These are phyloP conservation scores for Austrolebias charrua DNA, from an alignment of 2,797 vertebrate genomes.

Conservation along the genomic window DNA sequence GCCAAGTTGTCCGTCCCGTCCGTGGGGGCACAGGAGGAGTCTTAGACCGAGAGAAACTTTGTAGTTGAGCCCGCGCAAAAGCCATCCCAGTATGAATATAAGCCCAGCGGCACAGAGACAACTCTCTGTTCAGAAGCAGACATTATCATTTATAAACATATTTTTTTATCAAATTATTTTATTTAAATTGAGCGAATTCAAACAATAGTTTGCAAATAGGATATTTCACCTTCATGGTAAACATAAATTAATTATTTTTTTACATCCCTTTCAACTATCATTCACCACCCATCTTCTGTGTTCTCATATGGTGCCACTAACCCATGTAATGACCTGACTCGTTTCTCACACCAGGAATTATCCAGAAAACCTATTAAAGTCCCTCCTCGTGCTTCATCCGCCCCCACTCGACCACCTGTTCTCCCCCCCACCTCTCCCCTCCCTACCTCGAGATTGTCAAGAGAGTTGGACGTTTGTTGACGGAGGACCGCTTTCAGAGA, in stretches of 20 bases:
- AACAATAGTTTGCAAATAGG: slow-evolving; percentile 79
- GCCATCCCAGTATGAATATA: slow-evolving; percentile 33
- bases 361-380: slow-evolving; percentile 93
- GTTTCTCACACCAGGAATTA: slow-evolving; percentile 97
- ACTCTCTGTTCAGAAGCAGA: slow-evolving; percentile 62
- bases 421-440: slow-evolving; percentile 2
- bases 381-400: slow-evolving; percentile 58
- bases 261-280: slow-evolving; percentile 24
- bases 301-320: slow-evolving; percentile 65
- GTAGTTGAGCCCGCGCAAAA: slow-evolving; percentile 31
- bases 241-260: slow-evolving; percentile 19
- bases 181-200: slow-evolving; percentile 70
- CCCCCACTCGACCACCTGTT: slow-evolving; percentile 53
- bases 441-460: slow-evolving; percentile 32
- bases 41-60: slow-evolving; percentile 72
- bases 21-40: slow-evolving; percentile 88
- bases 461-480: slow-evolving; percentile 79
- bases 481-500: slow-evolving; percentile 78
- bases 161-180: slow-evolving; percentile 86
- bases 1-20: slow-evolving; percentile 84
- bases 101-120: slow-evolving; percentile 36
- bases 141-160: slow-evolving; percentile 71
- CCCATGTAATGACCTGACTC: slow-evolving; percentile 82
- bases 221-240: slow-evolving; percentile 60
- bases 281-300: slow-evolving; percentile 22